Percentiles rank a stretch among this genome's conserved stretches.
phyloP scores from a whole-genome alignment of 2,888 invertebrate genomes.

The Polydrusus pterygomalis region DNA sequence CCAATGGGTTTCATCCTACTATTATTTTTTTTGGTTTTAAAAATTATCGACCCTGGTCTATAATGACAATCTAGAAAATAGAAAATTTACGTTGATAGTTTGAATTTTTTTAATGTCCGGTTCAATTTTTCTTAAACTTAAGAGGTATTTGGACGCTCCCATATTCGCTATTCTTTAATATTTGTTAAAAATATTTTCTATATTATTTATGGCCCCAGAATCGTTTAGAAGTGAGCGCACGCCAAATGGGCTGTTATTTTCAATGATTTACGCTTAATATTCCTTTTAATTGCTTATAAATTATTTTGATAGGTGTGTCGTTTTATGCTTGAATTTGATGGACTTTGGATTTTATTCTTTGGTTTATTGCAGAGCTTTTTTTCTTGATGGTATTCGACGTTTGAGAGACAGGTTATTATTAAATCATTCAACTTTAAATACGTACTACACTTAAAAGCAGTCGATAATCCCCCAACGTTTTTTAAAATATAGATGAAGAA shows the following conservation, averaged over 20 bases:
- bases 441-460: neutral
- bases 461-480: no score
- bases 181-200: slow-evolving; percentile 12
- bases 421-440: neutral
- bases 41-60: no score
- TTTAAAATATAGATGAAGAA: no score
- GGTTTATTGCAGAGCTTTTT: neutral
- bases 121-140: neutral
- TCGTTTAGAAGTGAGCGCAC: slow-evolving; percentile 42
- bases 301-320: slow-evolving; percentile 47
- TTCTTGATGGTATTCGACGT: neutral
- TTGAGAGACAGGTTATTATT: neutral
- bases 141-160: slow-evolving; percentile 1
- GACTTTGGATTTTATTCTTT: slow-evolving; percentile 8
- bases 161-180: neutral
- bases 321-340: slow-evolving; percentile 20
- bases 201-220: slow-evolving; percentile 42
- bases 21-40: no score
- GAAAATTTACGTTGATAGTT: no score
- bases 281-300: slow-evolving; percentile 52
- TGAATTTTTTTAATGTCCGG: no score
- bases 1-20: no score
- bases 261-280: slow-evolving; percentile 50
- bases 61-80: no score
- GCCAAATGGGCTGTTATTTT: slow-evolving; percentile 45